A percentile compares a stretch with the other conserved stretches of the same genome.
Evolutionary conservation across 2,888 invertebrate genomes (phyloP).

Genomic region (Calameuta pallipes): DNA sequence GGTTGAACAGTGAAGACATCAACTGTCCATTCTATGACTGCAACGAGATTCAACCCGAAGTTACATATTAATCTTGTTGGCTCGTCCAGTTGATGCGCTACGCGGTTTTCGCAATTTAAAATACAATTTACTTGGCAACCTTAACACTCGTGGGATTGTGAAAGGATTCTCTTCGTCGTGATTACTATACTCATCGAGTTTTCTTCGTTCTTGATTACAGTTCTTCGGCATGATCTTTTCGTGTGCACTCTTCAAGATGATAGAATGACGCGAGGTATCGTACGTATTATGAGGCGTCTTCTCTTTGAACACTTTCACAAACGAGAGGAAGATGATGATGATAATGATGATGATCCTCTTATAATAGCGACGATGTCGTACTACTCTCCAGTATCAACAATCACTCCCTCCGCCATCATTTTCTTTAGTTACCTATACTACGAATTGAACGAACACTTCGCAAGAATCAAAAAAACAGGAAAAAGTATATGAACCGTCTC

Average conservation of each 20-base stretch:
- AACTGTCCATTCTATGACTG: not conserved
- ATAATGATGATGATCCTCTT: not conserved
- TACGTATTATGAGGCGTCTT: not conserved
- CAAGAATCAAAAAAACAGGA: not conserved
- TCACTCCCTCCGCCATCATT: not conserved
- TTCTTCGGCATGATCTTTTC: slow-evolving; percentile 87
- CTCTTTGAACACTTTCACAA: not conserved
- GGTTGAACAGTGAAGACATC: not conserved
- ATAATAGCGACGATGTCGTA: not conserved
- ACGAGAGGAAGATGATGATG: not conserved
- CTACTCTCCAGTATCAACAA: not conserved
- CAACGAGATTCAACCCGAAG: not conserved
- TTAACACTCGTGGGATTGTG: not conserved
- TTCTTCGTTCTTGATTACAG: slow-evolving; percentile 70
- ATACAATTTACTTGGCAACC: not conserved
- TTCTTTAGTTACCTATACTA: not conserved
- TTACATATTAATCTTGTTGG: not conserved
- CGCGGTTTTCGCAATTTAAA: not conserved
- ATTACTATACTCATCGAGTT: not conserved
- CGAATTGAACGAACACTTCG: not conserved
- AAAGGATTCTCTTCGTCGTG: not conserved
- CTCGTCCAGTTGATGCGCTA: not conserved
- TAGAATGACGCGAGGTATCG: slow-evolving; percentile 67
- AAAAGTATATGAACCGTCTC: not conserved
- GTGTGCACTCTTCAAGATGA: slow-evolving; percentile 86